Base-by-base conservation (phyloP, 2,113 vertebrate species). In the Pavo muticus region DNA sequence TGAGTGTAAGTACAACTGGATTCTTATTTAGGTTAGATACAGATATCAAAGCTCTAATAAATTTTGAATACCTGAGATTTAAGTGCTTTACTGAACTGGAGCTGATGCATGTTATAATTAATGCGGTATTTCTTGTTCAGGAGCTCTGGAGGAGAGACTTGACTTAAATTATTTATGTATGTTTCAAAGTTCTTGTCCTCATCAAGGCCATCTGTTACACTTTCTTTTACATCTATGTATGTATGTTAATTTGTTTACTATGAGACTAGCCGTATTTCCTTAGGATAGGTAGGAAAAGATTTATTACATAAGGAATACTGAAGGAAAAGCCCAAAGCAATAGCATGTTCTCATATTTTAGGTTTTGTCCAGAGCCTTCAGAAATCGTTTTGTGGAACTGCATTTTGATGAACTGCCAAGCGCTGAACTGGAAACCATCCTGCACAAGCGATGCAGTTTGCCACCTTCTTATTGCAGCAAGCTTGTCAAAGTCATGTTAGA, bases 351-450 rank as follows among this genome's bases (percentile, higher is more conserved):
- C 16, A 0, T 71, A 29, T 92, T 85, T 54, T 88, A 99, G 99
- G 98, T 99, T 61, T 98, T 99, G 91, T 99, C 99, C 57, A 98
- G 99, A 97, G 99, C 99, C 20, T 99, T 99, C 96, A 98, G 99
- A 89, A 99, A 99, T 94, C 98, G 99, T 73, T 99, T 99, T 95
- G 99, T 99, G 87, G 99, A 99, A 92, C 96, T 99, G 47, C 99
- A 99, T 97, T 99, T 99, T 97, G 98, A 99, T 91, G 99, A 99
- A 79, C 93, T 99, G 50, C 99, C 99, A 75, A 99, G 98, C 77
- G 92, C 77, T 56, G 99, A 99, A 93, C 94, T 99, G 96, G 99
- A 99, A 97, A 98, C 96, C 24, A 99, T 99, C 93, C 98, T 99
- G 72, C 98, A 99, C 93, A 98, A 99, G 96, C 97, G 99, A 37